Percentiles rank a stretch among this genome's conserved stretches.
These are phyloP conservation scores for Rhogogaster chlorosoma DNA, from an alignment of 2,888 invertebrate genomes.

Conservation along the genomic window DNA sequence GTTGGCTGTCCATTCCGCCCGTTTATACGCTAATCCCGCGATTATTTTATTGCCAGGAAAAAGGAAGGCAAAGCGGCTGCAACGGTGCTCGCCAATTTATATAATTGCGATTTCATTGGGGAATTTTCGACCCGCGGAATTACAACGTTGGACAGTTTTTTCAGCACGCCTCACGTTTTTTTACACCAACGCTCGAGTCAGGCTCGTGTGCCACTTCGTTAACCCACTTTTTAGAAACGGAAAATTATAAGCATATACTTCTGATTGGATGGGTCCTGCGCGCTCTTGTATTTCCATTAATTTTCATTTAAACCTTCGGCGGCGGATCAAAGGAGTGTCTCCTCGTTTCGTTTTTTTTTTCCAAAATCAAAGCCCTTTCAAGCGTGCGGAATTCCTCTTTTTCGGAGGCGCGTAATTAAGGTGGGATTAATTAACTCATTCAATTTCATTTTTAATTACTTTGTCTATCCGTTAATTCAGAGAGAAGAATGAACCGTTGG, in stretches of 20 bases:
- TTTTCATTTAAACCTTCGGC: not conserved
- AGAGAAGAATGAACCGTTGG: not conserved
- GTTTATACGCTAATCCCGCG: constrained; percentile 43
- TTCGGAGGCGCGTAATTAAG: not conserved
- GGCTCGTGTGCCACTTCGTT: constrained; percentile 5
- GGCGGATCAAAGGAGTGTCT: constrained; percentile 28
- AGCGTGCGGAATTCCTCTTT: not conserved
- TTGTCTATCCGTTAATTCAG: not conserved
- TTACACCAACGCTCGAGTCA: not conserved
- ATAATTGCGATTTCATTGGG: constrained; percentile 38
- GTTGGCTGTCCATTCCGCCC: constrained; percentile 39
- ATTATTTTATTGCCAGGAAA: constrained; percentile 29
- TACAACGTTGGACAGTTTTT: constrained; percentile 18
- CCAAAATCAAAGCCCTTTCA: not conserved
- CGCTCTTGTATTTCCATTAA: constrained; percentile 11
- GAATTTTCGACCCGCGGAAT: constrained; percentile 12
- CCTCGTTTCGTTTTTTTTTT: not conserved
- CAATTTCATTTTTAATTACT: not conserved
- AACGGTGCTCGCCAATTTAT: constrained; percentile 35
- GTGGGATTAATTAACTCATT: constrained; percentile 24
- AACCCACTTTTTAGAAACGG: constrained; percentile 2
- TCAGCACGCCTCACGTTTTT: not conserved
- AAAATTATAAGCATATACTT: constrained; percentile 10
- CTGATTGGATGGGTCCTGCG: not conserved
- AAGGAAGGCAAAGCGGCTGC: not conserved